Evolutionary conservation across 64 coral and sea anemone species (phyloP), one percentile per base, ranked within the genome.

Genomic region (Dendrophyllia cribrosa): DNA sequence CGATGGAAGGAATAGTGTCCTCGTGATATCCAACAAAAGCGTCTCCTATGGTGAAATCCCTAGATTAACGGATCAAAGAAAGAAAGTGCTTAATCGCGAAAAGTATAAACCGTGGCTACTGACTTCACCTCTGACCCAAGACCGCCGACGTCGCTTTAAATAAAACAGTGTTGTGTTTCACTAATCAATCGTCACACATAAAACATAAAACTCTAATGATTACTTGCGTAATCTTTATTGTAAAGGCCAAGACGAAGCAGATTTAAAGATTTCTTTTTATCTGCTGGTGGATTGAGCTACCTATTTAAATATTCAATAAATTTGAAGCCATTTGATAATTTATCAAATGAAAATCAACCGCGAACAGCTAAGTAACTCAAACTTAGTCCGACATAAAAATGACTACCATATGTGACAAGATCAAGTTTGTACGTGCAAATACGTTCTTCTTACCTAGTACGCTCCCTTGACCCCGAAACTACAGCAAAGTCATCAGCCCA

Each of bases 21-120:
- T 87, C 86, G 24, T 98, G 93, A 81, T 87, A 98, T 13, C 96
- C 96, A 76, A 98, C 89, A 90, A 98, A 98, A 63, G 86, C 90
- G 72, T 98, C 96, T 44, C 90, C 93, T 77, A 89, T 59, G 7
- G 83, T 51, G 60, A 98, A 98, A 15, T 51, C 64, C 71, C 93
- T 98, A 59, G 10, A 9, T 22, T 1, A 50, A 73, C 50, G 56
- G 19, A 89, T 19, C 4, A 82, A 83, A 82, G 15, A 58, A 4
- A 58, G n/a, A 51, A 3, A 16, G 0, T 65, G 15, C 10, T 15
- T 10, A 20, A 64, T 15, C 61, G 12, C 15, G 14, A 7, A 72
- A 3, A 15, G 12, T 4, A 12, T 3, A 20, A 51, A 59, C 10
- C 48, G 0, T 62, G 58, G 9, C 53, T 56, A 43, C 3, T 53